Evolutionary conservation across 2,113 vertebrate species (phyloP).

Genomic region (Gavialis gangeticus): DNA sequence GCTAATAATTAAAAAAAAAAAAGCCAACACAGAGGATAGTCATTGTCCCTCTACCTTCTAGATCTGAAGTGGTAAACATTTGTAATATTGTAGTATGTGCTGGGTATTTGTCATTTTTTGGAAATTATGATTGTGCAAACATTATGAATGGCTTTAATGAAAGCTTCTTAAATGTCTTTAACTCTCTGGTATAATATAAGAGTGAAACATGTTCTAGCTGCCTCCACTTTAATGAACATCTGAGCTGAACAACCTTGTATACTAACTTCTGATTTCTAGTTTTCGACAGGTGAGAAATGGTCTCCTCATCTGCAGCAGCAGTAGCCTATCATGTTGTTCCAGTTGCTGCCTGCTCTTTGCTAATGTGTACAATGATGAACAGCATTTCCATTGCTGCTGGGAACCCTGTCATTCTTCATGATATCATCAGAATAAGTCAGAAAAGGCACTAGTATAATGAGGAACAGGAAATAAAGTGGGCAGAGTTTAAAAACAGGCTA

Average conservation of each 20-base stretch:
- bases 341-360: conserved; percentile 47
- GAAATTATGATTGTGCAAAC: too few species aligned
- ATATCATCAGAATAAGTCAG: conserved; percentile 53
- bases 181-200: neutral
- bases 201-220: neutral
- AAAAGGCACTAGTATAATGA: conserved; percentile 51
- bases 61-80: neutral
- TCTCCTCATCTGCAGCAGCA: neutral
- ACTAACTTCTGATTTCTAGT: neutral
- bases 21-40: neutral
- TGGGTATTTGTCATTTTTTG: neutral
- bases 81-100: neutral
- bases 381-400: conserved; percentile 44
- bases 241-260: neutral
- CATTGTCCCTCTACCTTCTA: neutral
- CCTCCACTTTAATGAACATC: neutral
- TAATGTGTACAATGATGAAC: conserved; percentile 64
- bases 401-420: conserved; percentile 59
- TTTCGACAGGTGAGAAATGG: neutral
- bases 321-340: neutral
- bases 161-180: neutral
- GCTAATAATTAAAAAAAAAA: neutral
- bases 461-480: conserved; percentile 46
- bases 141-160: too few species aligned
- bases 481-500: conserved; percentile 46